Evolutionary conservation across 2,888 invertebrate species (phyloP), one percentile per base, ranked within the genome.

Genomic region (Neocrepidodera transversa): DNA sequence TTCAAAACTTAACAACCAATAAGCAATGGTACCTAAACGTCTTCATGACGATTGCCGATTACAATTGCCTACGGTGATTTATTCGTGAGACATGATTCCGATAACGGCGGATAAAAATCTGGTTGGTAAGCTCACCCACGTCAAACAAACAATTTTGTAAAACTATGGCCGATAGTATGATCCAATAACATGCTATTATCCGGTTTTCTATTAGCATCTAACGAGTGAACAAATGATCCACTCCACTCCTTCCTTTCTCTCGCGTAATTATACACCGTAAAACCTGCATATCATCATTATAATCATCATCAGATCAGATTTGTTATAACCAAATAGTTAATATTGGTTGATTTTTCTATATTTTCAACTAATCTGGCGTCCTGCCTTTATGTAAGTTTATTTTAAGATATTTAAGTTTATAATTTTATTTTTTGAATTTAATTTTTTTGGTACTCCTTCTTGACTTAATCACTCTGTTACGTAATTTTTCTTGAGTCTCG

Each of bases 181-280:
- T 45, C 43, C 43, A 54, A 58, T 63, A 63, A 53, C 51, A 38
- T 60, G 40, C 50, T 50, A 60, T 63, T 60, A 63, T 60, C 50
- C 48, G 52, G 50, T 49, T 59, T 55, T 56, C 48, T 63, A 58
- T 58, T 64, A 62, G 26, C 58, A 58, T 60, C 58, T 60, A 63
- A 58, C 55, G 42, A 58, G 16, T 52, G 35, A 52, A 54, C 55
- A 58, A 59, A 60, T 52, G 45, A 58, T 45, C 11, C 20, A 36
- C 10, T 58, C 50, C 20, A 50, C 38, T 40, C 55, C 52, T 54
- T 20, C 59, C 48, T 52, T 56, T 51, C 32, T 40, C 45, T 45
- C 32, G 26, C 57, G 53, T 60, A 60, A 60, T 60, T 60, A 60
- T 56, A 53, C 49, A 32, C 48, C 50, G 50, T 45, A n/a, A 26